Conservation (phyloP, 2,888 invertebrate species). For the Sphaerophoria taeniata region DNA sequence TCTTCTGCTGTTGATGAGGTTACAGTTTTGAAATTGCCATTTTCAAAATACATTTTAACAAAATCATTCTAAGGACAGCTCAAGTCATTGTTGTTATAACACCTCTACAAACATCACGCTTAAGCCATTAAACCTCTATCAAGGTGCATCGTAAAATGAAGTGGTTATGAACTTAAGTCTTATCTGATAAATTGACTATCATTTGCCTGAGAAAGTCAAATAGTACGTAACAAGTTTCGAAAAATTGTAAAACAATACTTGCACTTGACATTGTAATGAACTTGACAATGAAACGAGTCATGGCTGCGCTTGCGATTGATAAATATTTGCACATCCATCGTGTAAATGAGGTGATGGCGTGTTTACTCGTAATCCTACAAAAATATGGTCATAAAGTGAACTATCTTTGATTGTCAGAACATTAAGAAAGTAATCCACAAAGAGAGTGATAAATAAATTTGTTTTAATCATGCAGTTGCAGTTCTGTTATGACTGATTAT, state of each 20-base stretch:
- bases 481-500: background rate
- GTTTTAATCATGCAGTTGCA: constrained; percentile 1
- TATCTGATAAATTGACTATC: background rate
- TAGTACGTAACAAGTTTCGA: constrained; percentile 11
- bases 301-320: constrained; percentile 33
- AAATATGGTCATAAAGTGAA: constrained; percentile 31
- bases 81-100: too few species aligned
- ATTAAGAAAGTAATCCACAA: constrained; percentile 20
- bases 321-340: constrained; percentile 28
- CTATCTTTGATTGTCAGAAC: constrained; percentile 35
- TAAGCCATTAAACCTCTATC: too few species aligned
- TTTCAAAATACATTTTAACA: too few species aligned
- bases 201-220: background rate
- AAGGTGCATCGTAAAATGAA: too few species aligned
- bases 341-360: constrained; percentile 5
- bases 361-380: constrained; percentile 16
- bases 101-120: constrained; percentile 4
- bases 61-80: too few species aligned
- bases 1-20: too few species aligned
- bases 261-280: constrained; percentile 61
- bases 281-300: constrained; percentile 55
- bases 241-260: constrained; percentile 31
- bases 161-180: too few species aligned
- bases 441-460: constrained; percentile 20
- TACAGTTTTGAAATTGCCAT: too few species aligned